Evolutionary conservation across 2,888 invertebrate species (phyloP), one percentile per base, ranked within the genome.

Genomic region (Oligia latruncula): DNA sequence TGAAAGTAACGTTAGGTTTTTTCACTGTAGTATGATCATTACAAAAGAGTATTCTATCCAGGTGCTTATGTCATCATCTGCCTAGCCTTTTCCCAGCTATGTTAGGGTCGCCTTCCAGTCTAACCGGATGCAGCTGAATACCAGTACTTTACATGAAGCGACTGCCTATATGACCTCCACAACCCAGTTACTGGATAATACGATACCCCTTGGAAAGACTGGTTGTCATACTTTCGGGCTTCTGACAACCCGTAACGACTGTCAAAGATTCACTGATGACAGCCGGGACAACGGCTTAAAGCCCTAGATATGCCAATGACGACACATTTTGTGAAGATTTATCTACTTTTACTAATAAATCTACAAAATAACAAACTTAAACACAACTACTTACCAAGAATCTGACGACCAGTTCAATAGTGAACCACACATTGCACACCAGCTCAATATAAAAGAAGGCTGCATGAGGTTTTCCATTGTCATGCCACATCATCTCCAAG

Each of bases 401-500:
- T 89, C 99, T 97, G 81, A 99, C 98, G 77, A 98, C 97, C 83
- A 99, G 98, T 93, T 99, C 99, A 90, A 99, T 98, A 3, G 99
- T 99, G 96, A 99, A 99, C 99, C 99, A 99, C 60, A 98, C 98
- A 93, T 99, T 99, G 97, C 99, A 99, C 77, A 99, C 98, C 91
- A 99, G 98, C 92, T 99, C 99, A 82, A 99, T 98, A 92, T 98
- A 99, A 95, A 99, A 98, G 97, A 99, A 99, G 64, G 98, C 98
- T 65, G 97, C 97, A 86, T 98, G 98, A 0, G 98, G 97, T 91
- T 97, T 97, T 0, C 97, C 97, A 11, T 97, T 96, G 86, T 97
- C 96, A 68, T 95, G 94, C 97, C 97, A 97, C 4, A 94, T 93
- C 73, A 91, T 90, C 29, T 91, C 82, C 55, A 92, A 89, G 4